Percentiles rank a stretch among this genome's conserved stretches.
Conservation (phyloP, 2,888 invertebrate species). For the Agriotes lineatus region DNA sequence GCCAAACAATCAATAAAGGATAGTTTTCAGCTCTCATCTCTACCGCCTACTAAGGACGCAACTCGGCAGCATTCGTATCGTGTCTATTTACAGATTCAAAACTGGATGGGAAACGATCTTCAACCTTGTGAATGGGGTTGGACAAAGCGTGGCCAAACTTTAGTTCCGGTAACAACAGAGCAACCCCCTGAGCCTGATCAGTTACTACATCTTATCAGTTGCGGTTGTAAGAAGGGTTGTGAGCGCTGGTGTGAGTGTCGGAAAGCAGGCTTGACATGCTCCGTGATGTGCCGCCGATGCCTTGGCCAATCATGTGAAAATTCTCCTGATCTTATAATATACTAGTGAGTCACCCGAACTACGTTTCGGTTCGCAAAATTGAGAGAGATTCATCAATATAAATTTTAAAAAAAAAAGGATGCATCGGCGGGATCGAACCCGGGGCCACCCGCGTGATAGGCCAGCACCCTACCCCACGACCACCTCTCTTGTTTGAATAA, state of each 20-base stretch:
- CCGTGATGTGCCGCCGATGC: neutral
- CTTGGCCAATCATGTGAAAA: neutral
- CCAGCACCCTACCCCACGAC: no score
- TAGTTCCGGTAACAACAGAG: slow-evolving; percentile 13
- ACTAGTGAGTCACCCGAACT: no score
- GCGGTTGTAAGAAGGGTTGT: slow-evolving; percentile 15
- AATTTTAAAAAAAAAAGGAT: no score
- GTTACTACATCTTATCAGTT: slow-evolving; percentile 14
- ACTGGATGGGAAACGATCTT: slow-evolving; percentile 14
- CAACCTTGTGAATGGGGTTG: neutral
- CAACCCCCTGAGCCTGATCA: slow-evolving; percentile 6
- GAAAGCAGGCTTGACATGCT: slow-evolving; percentile 2
- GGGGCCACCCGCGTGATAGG: no score
- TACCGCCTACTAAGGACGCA: slow-evolving; percentile 4
- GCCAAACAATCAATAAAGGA: neutral
- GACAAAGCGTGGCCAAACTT: neutral
- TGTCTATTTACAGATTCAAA: slow-evolving; percentile 4
- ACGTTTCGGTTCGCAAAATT: no score
- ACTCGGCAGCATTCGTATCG: slow-evolving; percentile 8
- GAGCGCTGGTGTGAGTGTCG: slow-evolving; percentile 16
- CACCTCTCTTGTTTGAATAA: no score
- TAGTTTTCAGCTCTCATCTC: neutral
- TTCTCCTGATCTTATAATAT: neutral
- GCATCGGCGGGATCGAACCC: no score
- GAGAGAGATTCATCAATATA: no score